A percentile compares a stretch with the other conserved stretches of the same genome.
Conservation (phyloP, 35 echinoderm and acorn worm genomes). For the Acanthaster planci region DNA sequence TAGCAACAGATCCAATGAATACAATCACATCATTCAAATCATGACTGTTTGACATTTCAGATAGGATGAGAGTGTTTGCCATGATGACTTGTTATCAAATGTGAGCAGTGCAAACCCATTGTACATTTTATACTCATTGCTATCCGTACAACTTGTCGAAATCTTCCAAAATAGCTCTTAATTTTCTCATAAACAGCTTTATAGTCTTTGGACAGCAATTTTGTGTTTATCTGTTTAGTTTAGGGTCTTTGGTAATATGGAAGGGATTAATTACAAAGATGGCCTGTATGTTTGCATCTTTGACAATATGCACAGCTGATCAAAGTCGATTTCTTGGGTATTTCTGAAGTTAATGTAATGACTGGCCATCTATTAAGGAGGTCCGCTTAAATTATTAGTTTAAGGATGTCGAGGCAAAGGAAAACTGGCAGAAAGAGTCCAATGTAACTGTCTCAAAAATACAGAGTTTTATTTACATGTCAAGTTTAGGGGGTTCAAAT, state of each 20-base stretch:
- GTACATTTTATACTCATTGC: background rate
- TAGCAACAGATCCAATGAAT: background rate
- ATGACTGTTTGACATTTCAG: background rate
- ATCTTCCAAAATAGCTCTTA: conserved; percentile 39
- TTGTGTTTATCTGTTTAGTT: conserved; percentile 37
- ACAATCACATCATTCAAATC: too few species aligned
- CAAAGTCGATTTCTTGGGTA: conserved; percentile 36
- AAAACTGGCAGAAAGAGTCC: too few species aligned
- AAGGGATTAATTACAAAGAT: conserved; percentile 28
- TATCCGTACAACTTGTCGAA: conserved; percentile 70
- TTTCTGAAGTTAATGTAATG: conserved; percentile 65
- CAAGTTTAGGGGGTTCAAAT: too few species aligned
- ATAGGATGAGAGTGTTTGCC: background rate
- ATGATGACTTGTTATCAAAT: background rate
- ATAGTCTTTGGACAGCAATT: conserved; percentile 57
- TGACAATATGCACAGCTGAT: conserved; percentile 47
- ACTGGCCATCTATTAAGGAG: too few species aligned
- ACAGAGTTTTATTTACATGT: too few species aligned
- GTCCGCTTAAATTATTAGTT: too few species aligned
- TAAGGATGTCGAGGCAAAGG: too few species aligned
- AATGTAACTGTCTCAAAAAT: too few species aligned
- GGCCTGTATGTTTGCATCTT: conserved; percentile 15
- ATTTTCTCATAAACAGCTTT: conserved; percentile 69
- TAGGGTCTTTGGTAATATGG: conserved; percentile 47
- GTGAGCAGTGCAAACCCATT: too few species aligned